Base-by-base conservation (phyloP, 2,888 invertebrate species). In the Volucella bombylans region DNA sequence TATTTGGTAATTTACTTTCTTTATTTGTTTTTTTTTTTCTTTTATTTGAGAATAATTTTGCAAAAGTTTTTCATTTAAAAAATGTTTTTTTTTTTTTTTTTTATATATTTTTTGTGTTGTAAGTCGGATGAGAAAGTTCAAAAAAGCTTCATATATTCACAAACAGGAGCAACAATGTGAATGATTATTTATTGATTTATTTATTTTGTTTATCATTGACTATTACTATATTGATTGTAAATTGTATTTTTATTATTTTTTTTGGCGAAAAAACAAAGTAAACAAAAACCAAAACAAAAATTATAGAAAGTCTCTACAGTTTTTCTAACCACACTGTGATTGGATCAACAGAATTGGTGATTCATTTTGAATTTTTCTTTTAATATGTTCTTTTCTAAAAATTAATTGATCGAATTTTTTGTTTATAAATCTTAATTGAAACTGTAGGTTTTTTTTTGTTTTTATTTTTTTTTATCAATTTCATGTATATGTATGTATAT, bases 361-460 rank as follows among this genome's bases (percentile, higher is more conserved):
- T 52, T 57, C 62, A 50, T 79, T 69, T 67, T 69, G 62, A 54
- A 78, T 72, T 72, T 64, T 82, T 76, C 50, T 68, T 74, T 71
- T 59, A 69, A 64, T 59, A 78, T 49, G 18, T 31, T 43, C 54
- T 59, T 64, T 23, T 62, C 71, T 83, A 80, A 79, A 65, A 82
- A 80, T 86, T 82, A 69, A 86, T 83, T 87, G 74, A 86, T 79
- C 68, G 74, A 83, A 77, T 79, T 77, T 68, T 38, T 38, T 68
- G 47, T 77, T 38, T 50, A 39, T 82, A 54, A 78, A 69, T 71
- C 31, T 67, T 62, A 72, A 78, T 86, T 86, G 80, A 76, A 78
- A 74, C 82, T 85, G 87, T 87, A 87, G 87, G 87, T 72, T 78
- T 82, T 86, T 74, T 50, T 80, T 72, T 73, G 72, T n/a, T n/a